Evolutionary conservation across 2,888 invertebrate species (phyloP).

Genomic region (Elysia crispata): DNA sequence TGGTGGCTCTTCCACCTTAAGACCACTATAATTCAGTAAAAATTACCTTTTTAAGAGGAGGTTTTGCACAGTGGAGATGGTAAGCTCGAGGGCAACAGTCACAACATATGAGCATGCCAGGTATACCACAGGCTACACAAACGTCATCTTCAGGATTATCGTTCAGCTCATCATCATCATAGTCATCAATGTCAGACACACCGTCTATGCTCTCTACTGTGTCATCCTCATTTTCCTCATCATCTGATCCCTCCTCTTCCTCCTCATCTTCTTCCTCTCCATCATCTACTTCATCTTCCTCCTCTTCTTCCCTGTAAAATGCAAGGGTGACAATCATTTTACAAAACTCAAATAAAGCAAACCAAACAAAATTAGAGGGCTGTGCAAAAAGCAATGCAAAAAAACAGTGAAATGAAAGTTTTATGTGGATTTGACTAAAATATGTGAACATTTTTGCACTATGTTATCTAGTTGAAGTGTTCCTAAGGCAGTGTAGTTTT

Average conservation of each 20-base stretch:
- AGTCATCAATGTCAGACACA: constrained; percentile 38
- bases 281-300: constrained; percentile 55
- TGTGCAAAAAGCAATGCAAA: too few species aligned
- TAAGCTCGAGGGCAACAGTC: constrained; percentile 69
- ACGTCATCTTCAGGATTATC: constrained; percentile 55
- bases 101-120: constrained; percentile 67
- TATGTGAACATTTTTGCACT: too few species aligned
- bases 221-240: constrained; percentile 41
- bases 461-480: too few species aligned
- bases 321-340: neutral
- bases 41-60: constrained; percentile 64
- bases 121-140: constrained; percentile 66
- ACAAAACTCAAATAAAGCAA: neutral
- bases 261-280: constrained; percentile 57
- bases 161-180: constrained; percentile 53
- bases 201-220: constrained; percentile 38
- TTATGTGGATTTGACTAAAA: too few species aligned
- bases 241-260: constrained; percentile 41
- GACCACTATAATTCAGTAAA: neutral
- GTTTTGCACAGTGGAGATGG: constrained; percentile 68
- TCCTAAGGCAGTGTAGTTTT: too few species aligned
- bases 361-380: too few species aligned
- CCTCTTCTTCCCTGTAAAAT: constrained; percentile 50
- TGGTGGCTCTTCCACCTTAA: too few species aligned
- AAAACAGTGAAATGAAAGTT: too few species aligned